Percentiles rank a stretch among this genome's conserved stretches.
Evolutionary conservation across 64 coral and sea anemone genomes (phyloP).

Genomic region (Acropora tenuis): DNA sequence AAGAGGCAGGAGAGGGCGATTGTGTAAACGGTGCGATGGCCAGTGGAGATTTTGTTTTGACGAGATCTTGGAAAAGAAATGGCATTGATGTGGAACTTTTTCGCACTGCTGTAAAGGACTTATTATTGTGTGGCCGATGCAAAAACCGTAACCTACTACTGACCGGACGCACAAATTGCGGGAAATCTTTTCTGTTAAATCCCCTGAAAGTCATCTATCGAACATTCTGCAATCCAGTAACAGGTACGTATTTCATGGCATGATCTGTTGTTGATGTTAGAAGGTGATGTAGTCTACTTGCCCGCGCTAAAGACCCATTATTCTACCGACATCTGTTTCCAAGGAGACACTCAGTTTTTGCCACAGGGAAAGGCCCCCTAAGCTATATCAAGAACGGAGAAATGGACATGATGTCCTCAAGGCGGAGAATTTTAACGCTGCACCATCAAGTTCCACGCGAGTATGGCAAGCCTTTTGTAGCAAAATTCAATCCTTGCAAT

Average conservation of each 20-base stretch:
- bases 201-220: slow-evolving; percentile 28
- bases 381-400: slow-evolving; percentile 22
- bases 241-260: slow-evolving; percentile 40
- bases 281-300: slow-evolving; percentile 20
- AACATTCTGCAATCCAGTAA: slow-evolving; percentile 9
- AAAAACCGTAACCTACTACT: slow-evolving; percentile 53
- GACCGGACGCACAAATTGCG: slow-evolving; percentile 35
- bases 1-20: slow-evolving; percentile 1
- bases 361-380: slow-evolving; percentile 21
- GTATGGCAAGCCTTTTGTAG: not conserved
- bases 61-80: slow-evolving; percentile 40
- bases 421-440: slow-evolving; percentile 9
- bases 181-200: slow-evolving; percentile 37
- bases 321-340: not conserved
- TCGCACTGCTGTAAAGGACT: slow-evolving; percentile 35
- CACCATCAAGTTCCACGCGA: not conserved
- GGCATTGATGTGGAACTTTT: slow-evolving; percentile 26
- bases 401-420: slow-evolving; percentile 29
- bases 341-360: slow-evolving; percentile 5
- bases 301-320: slow-evolving; percentile 28
- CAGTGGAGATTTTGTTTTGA: slow-evolving; percentile 25
- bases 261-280: slow-evolving; percentile 35
- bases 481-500: too few relatives aligned
- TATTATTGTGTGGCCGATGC: slow-evolving; percentile 23
- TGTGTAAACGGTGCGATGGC: slow-evolving; percentile 19